Evolutionary conservation across 2,113 vertebrate genomes (phyloP).

Genomic region (Sula dactylatra): DNA sequence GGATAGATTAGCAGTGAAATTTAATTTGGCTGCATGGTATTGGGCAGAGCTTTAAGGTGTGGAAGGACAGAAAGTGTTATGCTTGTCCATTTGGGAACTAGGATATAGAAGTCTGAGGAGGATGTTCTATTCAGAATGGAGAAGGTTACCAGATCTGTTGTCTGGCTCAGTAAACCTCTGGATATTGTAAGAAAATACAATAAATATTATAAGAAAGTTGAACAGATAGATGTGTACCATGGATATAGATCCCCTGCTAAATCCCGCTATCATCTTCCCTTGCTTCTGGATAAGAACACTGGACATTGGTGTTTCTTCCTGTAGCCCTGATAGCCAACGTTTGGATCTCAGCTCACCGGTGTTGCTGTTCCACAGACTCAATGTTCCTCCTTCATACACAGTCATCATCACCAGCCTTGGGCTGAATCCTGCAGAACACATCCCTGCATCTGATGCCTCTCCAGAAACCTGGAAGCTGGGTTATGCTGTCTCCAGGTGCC

Average conservation of each 20-base stretch:
- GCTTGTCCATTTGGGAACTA: neutral
- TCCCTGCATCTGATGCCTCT: neutral
- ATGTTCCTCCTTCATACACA: slow-evolving; percentile 26
- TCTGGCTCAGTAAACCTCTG: neutral
- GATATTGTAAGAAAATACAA: neutral
- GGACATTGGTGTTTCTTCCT: slow-evolving; percentile 14
- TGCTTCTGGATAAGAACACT: slow-evolving; percentile 42
- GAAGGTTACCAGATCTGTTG: neutral
- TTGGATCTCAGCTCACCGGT: neutral
- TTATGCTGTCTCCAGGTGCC: slow-evolving; percentile 70
- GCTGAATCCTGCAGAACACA: slow-evolving; percentile 43
- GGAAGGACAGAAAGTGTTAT: neutral
- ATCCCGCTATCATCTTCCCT: slow-evolving; percentile 68
- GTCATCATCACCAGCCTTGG: slow-evolving; percentile 47
- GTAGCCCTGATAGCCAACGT: neutral
- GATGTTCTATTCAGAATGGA: neutral
- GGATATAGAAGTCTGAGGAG: neutral
- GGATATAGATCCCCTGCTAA: slow-evolving; percentile 67
- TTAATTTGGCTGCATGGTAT: neutral
- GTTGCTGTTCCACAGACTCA: slow-evolving; percentile 59
- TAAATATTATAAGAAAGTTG: neutral
- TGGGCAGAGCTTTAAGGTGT: neutral
- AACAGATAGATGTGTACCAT: slow-evolving; percentile 54
- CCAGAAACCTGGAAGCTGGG: slow-evolving; percentile 41
- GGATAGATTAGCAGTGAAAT: neutral